Base-by-base conservation (phyloP, 2,797 vertebrate genomes). In the Champsocephalus gunnari region DNA sequence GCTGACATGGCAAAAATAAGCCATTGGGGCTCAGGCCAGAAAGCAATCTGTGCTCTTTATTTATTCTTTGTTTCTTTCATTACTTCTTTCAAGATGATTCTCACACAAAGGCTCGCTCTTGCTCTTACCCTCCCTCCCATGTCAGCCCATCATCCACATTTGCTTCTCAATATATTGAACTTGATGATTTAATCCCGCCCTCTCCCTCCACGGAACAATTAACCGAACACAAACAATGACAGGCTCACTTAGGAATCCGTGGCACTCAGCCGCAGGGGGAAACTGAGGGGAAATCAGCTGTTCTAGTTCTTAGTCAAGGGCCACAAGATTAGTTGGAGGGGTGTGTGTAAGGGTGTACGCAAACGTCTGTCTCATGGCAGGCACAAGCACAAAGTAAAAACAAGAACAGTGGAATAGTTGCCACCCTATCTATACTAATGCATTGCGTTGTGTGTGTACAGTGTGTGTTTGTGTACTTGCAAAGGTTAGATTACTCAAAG, bases 211-310 rank as follows among this genome's bases (percentile, higher is more conserved):
- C 57, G 73, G 90, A 85, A 89, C 87, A 94, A 89, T 94, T 93
- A 92, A 82, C 55, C 49, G 62, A 89, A 85, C 76, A 70, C 86
- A 92, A 94, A 94, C 87, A 92, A 90, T 94, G 90, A 93, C 93
- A 83, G 79, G 57, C 79, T 84, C 75, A 76, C 81, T 86, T 78
- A 89, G 90, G 92, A 94, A 93, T 95, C 86, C 48, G 56, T 83
- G 87, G 88, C 80, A 86, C 85, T 90, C 73, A 24, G 87, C 90
- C 81, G 78, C 83, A 67, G 83, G 81, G 88, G 66, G 77, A 84
- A 85, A 80, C 72, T 79, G 73, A 79, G 81, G 75, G 85, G 74
- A 87, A 89, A 92, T 94, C 92, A 91, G 91, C 90, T 93, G 89
- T 90, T 92, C 79, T 82, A 74, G 67, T 67, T 81, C 77, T 84